Evolutionary conservation across 1,140 invertebrate genomes (phyloP).

Genomic region (Leptinotarsa lineolata): DNA sequence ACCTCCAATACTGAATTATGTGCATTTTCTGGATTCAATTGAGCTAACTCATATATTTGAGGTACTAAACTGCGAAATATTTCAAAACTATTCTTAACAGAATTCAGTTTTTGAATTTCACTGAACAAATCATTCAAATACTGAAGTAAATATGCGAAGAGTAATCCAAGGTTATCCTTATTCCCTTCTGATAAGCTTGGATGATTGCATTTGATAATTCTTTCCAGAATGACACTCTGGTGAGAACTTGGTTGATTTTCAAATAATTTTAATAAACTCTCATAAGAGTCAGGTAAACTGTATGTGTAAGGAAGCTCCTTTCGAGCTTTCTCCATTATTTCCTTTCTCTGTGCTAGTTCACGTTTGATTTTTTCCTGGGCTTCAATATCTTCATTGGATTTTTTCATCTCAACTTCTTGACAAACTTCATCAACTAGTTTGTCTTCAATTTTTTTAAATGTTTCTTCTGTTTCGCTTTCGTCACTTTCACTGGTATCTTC

Average conservation of each 20-base stretch:
- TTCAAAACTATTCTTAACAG: constrained; percentile 63
- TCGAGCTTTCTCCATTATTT: constrained; percentile 64
- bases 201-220: constrained; percentile 86
- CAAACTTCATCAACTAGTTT: constrained; percentile 4
- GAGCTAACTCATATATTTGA: constrained; percentile 74
- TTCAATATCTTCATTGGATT: constrained; percentile 31
- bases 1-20: constrained; percentile 69
- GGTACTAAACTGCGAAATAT: constrained; percentile 67
- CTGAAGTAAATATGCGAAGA: constrained; percentile 77
- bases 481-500: constrained; percentile 52
- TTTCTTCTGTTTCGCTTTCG: constrained; percentile 49
- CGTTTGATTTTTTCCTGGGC: constrained; percentile 39
- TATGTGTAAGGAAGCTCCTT: constrained; percentile 75
- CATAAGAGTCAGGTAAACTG: constrained; percentile 67
- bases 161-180: constrained; percentile 72
- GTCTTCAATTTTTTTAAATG: constrained; percentile 30
- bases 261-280: constrained; percentile 70
- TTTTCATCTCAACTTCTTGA: constrained; percentile 13
- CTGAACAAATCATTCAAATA: constrained; percentile 70
- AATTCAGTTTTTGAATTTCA: constrained; percentile 55
- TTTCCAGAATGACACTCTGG: constrained; percentile 73
- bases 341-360: constrained; percentile 57
- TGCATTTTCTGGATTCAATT: constrained; percentile 69
- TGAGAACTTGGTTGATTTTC: constrained; percentile 64
- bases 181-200: constrained; percentile 75